Conservation (phyloP, 1,140 invertebrate genomes). For the Drosophila subobscura region DNA sequence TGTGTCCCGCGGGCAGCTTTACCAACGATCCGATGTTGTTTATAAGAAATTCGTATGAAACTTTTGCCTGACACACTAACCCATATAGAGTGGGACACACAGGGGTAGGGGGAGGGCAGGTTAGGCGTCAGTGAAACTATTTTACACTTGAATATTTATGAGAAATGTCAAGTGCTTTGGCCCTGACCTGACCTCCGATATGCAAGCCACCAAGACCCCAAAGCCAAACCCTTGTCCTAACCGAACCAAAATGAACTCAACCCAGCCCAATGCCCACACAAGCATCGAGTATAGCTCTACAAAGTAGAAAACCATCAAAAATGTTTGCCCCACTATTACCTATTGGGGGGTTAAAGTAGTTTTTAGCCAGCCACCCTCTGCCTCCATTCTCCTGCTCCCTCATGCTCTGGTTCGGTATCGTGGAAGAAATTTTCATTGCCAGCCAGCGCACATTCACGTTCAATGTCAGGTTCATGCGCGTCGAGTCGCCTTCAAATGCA, state of each 20-base stretch:
- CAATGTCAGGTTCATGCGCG: slow-evolving; percentile 52
- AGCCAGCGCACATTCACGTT: slow-evolving; percentile 33
- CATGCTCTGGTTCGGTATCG: slow-evolving; percentile 13
- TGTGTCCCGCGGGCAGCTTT: not conserved
- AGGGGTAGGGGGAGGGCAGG: not conserved
- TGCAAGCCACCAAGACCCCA: slow-evolving; percentile 24
- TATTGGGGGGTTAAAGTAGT: not conserved
- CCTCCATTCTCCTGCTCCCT: not conserved
- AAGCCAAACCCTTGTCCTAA: slow-evolving; percentile 8
- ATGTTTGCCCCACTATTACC: slow-evolving; percentile 11
- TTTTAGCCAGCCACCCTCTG: slow-evolving; percentile 11
- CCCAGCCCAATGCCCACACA: not conserved
- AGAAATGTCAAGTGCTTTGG: slow-evolving; percentile 51
- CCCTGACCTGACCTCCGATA: slow-evolving; percentile 46
- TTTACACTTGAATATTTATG: slow-evolving; percentile 46
- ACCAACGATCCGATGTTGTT: slow-evolving; percentile 18
- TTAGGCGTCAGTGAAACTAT: slow-evolving; percentile 14
- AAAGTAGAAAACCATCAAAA: slow-evolving; percentile 37
- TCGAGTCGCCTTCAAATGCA: slow-evolving; percentile 44
- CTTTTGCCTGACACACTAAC: slow-evolving; percentile 40
- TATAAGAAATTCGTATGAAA: slow-evolving; percentile 40
- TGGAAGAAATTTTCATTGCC: slow-evolving; percentile 44
- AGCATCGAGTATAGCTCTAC: slow-evolving; percentile 11
- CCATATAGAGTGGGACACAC: slow-evolving; percentile 13
- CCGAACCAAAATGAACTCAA: slow-evolving; percentile 4